Evolutionary conservation across 1,140 invertebrate genomes (phyloP), one percentile per base, ranked within the genome.

Genomic region (Aphidius ervi): DNA sequence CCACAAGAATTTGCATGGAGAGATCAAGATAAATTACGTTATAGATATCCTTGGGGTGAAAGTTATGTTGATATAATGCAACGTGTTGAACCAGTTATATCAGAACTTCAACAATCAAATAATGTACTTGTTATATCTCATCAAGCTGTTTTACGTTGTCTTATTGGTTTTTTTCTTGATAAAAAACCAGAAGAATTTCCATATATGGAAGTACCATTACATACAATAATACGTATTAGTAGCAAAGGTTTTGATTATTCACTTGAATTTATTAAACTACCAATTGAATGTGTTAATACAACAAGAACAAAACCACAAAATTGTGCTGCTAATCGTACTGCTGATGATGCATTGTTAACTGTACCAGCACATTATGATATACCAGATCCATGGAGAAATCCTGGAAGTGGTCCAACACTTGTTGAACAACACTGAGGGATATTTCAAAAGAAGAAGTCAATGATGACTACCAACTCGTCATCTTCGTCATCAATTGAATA

Each of bases 21-120:
- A 9, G 93, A 97, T 77, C 87, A 92, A 68, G 92, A 97, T 74
- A 97, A 97, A 78, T 84, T 95, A 57, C 88, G 90, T 65, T 97
- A 96, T 77, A 85, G 94, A 46, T 97, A 97, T 78, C 93, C 93
- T 0, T 91, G 89, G 83, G 94, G 94, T 20, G 94, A 97, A 71
- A 92, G 89, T 9, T 95, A 95, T 73, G 83, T 92, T 62, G 93
- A 96, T 75, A 86, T 94, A 46, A 92, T 95, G 82, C 84, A 85
- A 16, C 81, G 93, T n/a, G 80, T 95, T 23, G 86, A 91, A 40
- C 91, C 91, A 6, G 89, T 95, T 2, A 80, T 91, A 0, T 80
- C 83, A 0, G 93, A 94, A 66, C 75, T 97, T 9, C 92, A 96
- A 68, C 83, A 88, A 62, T 88, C 93, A 62, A 87, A 89, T 63